Base-by-base conservation (phyloP, 23 tunicate genomes). In the Halocynthia roretzi region DNA sequence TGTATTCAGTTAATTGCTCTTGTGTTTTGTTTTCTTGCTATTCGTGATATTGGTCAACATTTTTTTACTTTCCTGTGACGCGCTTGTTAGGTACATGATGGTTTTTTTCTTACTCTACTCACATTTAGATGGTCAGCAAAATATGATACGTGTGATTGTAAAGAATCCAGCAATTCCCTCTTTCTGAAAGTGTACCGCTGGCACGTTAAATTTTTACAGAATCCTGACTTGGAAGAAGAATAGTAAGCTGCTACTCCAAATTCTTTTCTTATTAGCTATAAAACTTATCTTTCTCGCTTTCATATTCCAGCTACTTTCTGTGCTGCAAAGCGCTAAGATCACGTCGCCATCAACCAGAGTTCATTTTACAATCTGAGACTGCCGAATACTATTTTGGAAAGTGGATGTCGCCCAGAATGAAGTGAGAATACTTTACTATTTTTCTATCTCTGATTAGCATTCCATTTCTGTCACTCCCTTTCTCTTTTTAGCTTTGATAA, bases 161-260 rank as follows among this genome's bases (percentile, higher is more conserved):
- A 31, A 31, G 44, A 31, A 31, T 31, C 44, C 44, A 31, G 44
- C 44, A 31, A 31, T 31, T 31, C 44, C 44, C 44, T 31, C 2
- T 58, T 62, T 54, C 70, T 83, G 56, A 83, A 83, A 55, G 77
- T 83, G 70, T 64, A 76, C 50, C 52, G 81, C 48, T 83, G 87
- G 87, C 40, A 75, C 51, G 87, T 83, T 50, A 50, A 55, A 9
- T 83, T 67, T 58, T 17, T 71, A 23, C 87, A 83, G 54, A 83
- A 68, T 68, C 87, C 87, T 17, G 81, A 83, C 67, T 14, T 76
- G 60, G 87, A 83, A 69, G 87, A 83, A 31, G 87, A 83, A 58
- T 76, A 68, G 87, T 83, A 15, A 81, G 52, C 19, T 53, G 62
- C 8, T 17, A 12, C 31, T 14, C 11, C 22, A 67, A 67, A 67